Percentiles rank a stretch among this genome's conserved stretches.
Conservation (phyloP, 2,888 invertebrate genomes). For the Tipula confusa region DNA sequence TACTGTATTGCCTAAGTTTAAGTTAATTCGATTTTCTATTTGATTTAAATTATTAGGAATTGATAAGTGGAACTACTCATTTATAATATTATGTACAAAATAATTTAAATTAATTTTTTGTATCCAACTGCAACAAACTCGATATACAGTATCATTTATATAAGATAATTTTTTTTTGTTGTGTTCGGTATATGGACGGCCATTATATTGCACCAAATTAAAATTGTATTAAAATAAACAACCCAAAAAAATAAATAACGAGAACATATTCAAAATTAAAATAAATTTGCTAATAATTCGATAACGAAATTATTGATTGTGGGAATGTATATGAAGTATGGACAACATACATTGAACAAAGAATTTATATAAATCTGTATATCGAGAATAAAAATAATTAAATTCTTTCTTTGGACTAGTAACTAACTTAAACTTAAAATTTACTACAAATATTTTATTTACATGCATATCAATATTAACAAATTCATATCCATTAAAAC, state of each 20-base stretch:
- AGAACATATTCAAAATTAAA: background rate
- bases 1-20: background rate
- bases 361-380: background rate
- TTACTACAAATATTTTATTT: background rate
- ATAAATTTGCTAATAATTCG: background rate
- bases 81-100: background rate
- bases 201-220: background rate
- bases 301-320: background rate
- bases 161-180: too few species aligned
- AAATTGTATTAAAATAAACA: background rate
- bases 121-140: background rate
- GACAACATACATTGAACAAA: background rate
- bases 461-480: background rate
- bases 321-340: background rate
- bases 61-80: background rate
- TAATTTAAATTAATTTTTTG: background rate
- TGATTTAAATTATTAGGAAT: background rate
- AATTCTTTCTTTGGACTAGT: background rate
- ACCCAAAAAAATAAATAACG: background rate
- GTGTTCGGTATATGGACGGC: background rate
- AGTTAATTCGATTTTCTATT: background rate
- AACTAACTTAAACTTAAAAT: slow-evolving; percentile 7
- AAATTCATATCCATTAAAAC: background rate
- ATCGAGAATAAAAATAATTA: background rate
- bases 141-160: background rate